A percentile compares a stretch with the other conserved stretches of the same genome.
These are phyloP conservation scores for Aythya baeri DNA, from an alignment of 2,113 vertebrate species.

Conservation along the genomic window DNA sequence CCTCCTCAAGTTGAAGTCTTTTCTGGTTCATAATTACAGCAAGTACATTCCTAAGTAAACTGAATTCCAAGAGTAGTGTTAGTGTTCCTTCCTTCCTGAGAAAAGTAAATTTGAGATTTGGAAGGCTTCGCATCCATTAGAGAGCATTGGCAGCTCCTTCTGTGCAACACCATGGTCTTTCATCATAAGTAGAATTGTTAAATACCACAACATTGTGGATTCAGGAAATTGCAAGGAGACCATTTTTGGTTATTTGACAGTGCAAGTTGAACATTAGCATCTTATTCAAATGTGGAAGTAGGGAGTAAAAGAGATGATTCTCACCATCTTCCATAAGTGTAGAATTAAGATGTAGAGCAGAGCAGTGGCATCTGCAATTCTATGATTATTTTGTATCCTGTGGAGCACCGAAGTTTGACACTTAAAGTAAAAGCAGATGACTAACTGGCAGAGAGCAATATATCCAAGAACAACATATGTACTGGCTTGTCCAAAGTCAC, in stretches of 20 bases:
- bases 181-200: not conserved
- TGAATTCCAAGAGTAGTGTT: not conserved
- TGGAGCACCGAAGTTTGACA: not conserved
- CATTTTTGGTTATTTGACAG: not conserved
- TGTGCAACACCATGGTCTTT: not conserved
- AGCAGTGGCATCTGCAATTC: not conserved
- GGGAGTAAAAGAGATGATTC: not conserved
- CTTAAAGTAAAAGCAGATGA: not conserved
- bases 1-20: not conserved
- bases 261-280: not conserved
- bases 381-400: not conserved
- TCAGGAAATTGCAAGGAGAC: not conserved
- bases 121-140: not conserved
- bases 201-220: not conserved
- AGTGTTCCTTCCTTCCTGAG: not conserved
- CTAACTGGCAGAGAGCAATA: not conserved
- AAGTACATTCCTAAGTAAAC: not conserved
- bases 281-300: not conserved
- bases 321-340: not conserved
- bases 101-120: not conserved
- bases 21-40: not conserved
- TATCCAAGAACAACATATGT: not conserved
- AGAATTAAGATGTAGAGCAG: not conserved
- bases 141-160: not conserved
- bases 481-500: rapidly evolving